Percentiles rank a stretch among this genome's conserved stretches.
phyloP scores from a whole-genome alignment of 2,888 invertebrate species.

The Harpalus rufipes region DNA sequence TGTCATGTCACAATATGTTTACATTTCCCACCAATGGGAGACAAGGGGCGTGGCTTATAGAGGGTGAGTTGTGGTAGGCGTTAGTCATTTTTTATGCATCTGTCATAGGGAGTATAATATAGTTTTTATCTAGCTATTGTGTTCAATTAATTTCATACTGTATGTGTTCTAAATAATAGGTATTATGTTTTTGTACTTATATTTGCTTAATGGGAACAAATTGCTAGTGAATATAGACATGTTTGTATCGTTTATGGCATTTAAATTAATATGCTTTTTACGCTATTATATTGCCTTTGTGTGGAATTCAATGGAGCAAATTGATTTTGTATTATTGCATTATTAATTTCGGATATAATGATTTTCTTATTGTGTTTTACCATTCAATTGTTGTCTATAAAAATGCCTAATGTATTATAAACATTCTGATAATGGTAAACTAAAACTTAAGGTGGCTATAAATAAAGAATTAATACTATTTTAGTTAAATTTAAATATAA shows the following conservation, averaged over 20 bases:
- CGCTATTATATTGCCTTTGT: constrained; percentile 14
- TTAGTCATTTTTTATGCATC: constrained; percentile 58
- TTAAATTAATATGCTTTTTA: constrained; percentile 51
- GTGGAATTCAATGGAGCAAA: not conserved
- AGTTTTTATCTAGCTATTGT: constrained; percentile 38
- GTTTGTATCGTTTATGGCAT: constrained; percentile 40
- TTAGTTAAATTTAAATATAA: too few relatives aligned
- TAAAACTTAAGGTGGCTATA: not conserved
- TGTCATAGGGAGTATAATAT: constrained; percentile 52
- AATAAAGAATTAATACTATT: too few relatives aligned
- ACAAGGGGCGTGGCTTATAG: constrained; percentile 40
- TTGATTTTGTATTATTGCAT: constrained; percentile 18
- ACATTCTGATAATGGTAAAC: not conserved
- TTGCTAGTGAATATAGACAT: constrained; percentile 34
- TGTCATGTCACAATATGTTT: constrained; percentile 63
- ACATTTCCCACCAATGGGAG: constrained; percentile 53
- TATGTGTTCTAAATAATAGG: constrained; percentile 26
- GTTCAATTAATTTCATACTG: constrained; percentile 54
- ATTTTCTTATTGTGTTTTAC: not conserved
- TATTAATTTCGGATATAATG: constrained; percentile 7
- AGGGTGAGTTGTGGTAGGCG: constrained; percentile 53
- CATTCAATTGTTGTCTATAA: not conserved
- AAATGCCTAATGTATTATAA: not conserved
- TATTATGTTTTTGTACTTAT: constrained; percentile 27
- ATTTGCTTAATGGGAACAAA: constrained; percentile 41